phyloP scores from a whole-genome alignment of 2,113 vertebrate genomes.

The Oxyura jamaicensis region DNA sequence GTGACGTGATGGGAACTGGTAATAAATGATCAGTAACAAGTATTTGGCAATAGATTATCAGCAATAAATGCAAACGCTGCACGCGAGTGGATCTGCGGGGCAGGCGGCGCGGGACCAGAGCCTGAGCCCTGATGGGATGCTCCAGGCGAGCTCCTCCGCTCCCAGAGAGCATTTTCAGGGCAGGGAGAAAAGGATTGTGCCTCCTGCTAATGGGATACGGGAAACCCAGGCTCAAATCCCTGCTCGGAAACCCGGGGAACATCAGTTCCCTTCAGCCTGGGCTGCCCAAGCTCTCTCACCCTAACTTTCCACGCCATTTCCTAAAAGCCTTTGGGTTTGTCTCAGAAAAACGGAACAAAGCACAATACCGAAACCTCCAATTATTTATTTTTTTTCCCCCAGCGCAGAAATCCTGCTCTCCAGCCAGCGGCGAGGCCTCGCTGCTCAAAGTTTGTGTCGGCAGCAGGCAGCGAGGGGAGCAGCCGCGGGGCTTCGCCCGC shows the following conservation, averaged over 20 bases:
- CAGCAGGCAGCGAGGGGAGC: not conserved
- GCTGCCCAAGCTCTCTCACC: not conserved
- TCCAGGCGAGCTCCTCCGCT: not conserved
- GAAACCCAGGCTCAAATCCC: not conserved
- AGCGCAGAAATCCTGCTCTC: not conserved
- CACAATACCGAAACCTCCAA: not conserved
- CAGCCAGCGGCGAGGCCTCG: not conserved
- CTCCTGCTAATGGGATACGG: not conserved
- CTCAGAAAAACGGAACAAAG: not conserved
- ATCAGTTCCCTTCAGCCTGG: not conserved
- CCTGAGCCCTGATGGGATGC: not conserved
- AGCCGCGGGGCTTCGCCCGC: not conserved
- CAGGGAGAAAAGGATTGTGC: not conserved
- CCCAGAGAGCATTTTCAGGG: not conserved
- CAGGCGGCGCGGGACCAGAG: not conserved
- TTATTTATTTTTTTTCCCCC: not conserved
- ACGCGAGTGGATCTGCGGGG: not conserved
- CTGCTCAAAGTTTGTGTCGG: not conserved
- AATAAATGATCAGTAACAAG: not conserved
- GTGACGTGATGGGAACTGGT: accelerated
- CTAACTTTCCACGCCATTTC: not conserved
- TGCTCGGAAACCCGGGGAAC: not conserved
- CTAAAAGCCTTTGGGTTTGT: not conserved
- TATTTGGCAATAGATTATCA: not conserved
- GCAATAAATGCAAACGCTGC: not conserved